These are phyloP conservation scores for Syritta pipiens DNA, from an alignment of 2,888 invertebrate species.

Conservation along the genomic window DNA sequence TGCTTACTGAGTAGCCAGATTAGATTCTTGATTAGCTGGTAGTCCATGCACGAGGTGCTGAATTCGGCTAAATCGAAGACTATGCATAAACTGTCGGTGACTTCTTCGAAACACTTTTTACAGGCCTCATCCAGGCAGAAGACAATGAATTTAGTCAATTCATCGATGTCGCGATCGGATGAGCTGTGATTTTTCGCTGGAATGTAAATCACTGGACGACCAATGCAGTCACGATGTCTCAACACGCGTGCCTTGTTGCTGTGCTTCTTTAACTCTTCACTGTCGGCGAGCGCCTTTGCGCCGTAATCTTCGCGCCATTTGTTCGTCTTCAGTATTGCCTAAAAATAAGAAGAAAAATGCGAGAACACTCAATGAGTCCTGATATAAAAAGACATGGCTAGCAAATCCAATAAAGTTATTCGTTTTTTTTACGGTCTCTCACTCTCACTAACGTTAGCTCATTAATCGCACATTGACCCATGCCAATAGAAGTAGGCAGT, in stretches of 20 bases:
- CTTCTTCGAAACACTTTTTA: slow-evolving; percentile 88
- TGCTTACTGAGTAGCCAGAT: slow-evolving; percentile 88
- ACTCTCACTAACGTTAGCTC: too few species aligned
- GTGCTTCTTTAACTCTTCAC: slow-evolving; percentile 82
- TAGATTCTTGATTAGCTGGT: slow-evolving; percentile 88
- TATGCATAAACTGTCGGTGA: slow-evolving; percentile 88
- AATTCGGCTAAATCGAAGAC: slow-evolving; percentile 88
- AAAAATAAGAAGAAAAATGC: slow-evolving; percentile 72
- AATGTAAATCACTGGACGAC: slow-evolving; percentile 88
- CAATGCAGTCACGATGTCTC: slow-evolving; percentile 85
- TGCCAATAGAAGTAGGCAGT: too few species aligned
- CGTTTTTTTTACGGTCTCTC: too few species aligned
- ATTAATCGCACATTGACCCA: too few species aligned
- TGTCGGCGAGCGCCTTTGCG: slow-evolving; percentile 81
- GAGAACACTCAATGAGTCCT: too few species aligned
- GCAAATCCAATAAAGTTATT: too few species aligned
- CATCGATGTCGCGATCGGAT: slow-evolving; percentile 86
- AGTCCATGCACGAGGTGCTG: slow-evolving; percentile 89
- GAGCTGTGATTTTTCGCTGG: slow-evolving; percentile 87
- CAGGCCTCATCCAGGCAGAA: slow-evolving; percentile 88
- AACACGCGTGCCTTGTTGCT: slow-evolving; percentile 85
- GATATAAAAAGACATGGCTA: too few species aligned
- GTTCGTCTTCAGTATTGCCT: slow-evolving; percentile 89
- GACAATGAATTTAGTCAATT: slow-evolving; percentile 89
- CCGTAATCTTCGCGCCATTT: slow-evolving; percentile 89